These are phyloP conservation scores for Hyposmocoma kahamanoa DNA, from an alignment of 1,140 invertebrate species.

Conservation along the genomic window DNA sequence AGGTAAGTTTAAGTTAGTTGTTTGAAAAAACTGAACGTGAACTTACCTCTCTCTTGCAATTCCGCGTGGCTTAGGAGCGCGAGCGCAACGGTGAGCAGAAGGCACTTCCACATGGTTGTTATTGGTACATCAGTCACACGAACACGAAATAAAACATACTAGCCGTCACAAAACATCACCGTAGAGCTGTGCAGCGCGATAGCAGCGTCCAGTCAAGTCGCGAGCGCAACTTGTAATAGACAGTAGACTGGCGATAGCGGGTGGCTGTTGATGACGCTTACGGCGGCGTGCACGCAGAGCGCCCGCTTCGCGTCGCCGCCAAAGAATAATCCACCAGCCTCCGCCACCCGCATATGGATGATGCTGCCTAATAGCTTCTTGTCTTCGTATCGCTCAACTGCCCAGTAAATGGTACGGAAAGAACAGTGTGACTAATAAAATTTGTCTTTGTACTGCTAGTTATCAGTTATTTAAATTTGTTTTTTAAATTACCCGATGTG, in stretches of 20 bases:
- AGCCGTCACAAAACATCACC: conserved; percentile 36
- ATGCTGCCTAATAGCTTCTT: no score
- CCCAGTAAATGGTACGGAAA: no score
- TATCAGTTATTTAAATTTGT: no score
- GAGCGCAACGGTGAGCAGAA: conserved; percentile 23
- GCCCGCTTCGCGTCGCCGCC: not conserved
- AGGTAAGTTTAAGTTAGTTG: not conserved
- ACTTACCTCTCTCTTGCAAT: conserved; percentile 54
- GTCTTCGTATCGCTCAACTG: no score
- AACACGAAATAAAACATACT: conserved; percentile 43
- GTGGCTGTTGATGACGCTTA: no score
- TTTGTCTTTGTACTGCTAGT: no score
- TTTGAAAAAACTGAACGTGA: not conserved
- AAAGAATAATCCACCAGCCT: not conserved
- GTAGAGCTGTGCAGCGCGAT: conserved; percentile 15
- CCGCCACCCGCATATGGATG: no score
- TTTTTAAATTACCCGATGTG: no score
- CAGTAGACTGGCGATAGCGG: conserved; percentile 16
- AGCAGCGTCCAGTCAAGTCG: conserved; percentile 36
- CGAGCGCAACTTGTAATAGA: conserved; percentile 41
- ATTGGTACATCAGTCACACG: conserved; percentile 23
- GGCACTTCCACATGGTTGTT: conserved; percentile 35
- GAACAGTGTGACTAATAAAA: no score
- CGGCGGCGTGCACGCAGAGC: conserved; percentile 33
- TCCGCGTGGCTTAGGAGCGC: conserved; percentile 29